Evolutionary conservation across 2,113 vertebrate genomes (phyloP), one percentile per base, ranked within the genome.

Genomic region (Elephas maximus): DNA sequence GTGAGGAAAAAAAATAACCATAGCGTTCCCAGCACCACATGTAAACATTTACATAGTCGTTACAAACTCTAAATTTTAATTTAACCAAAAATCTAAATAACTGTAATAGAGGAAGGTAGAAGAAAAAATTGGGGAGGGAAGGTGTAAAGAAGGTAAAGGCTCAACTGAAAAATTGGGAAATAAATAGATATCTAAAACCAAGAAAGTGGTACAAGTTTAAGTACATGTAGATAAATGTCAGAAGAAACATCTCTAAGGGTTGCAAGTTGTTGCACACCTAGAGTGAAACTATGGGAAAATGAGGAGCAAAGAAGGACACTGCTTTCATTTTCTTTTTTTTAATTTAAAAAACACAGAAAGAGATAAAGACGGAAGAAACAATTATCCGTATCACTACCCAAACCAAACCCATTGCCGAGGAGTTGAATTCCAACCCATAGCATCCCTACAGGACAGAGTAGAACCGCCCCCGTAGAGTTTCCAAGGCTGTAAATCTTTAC

Each of bases 31-130:
- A 77, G 71, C 21, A 8, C 20, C 33, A 96, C 62, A 62, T 5
- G 1, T 81, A 78, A 53, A 62, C 5, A 77, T 77, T 28, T 76
- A 62, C 44, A 14, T 26, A 87, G 20, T 51, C 45, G 78, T 87
- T 62, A 67, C 18, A 90, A 73, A 73, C 26, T 92, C 8, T 41
- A 23, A 45, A 8, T 80, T 74, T 74, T 51, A 65, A 71, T 86
- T 92, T 81, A 74, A 62, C n/a, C 53, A 77, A 95, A 90, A 83
- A 57, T 83, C 71, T 11, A 24, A 90, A 74, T 77, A 45, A 30
- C 21, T 78, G 30, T 12, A 23, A 11, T 88, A 65, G 26, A 78
- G 18, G 28, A 80, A 6, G 8, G 11, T 71, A 63, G 73, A 74
- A 89, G 11, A 63, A 8, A 74, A 67, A 48, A 0, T 53, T 1